These are phyloP conservation scores for Phrynocephalus forsythii DNA, from an alignment of 2,797 vertebrate genomes.

Conservation along the genomic window DNA sequence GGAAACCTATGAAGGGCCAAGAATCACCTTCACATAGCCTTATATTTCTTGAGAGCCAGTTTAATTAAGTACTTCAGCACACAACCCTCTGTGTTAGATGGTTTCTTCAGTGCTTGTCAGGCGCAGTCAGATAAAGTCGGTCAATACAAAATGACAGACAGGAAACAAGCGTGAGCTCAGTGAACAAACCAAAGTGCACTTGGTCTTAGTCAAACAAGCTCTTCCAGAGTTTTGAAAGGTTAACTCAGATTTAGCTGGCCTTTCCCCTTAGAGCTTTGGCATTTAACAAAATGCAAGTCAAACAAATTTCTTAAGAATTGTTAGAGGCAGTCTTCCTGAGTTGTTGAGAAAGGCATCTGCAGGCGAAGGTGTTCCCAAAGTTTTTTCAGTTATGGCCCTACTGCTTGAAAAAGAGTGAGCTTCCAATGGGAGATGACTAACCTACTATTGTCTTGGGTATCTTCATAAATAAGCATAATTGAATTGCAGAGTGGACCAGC, in stretches of 20 bases:
- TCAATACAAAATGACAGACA: constrained; percentile 28
- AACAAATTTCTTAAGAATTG: neutral
- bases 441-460: neutral
- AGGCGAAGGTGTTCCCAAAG: accelerated
- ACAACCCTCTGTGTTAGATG: neutral
- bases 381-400: accelerated
- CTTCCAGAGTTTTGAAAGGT: constrained; percentile 39
- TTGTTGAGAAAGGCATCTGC: accelerated
- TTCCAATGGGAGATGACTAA: neutral
- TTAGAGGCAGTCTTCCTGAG: neutral
- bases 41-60: constrained; percentile 37
- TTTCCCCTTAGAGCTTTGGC: constrained; percentile 37
- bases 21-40: constrained; percentile 22
- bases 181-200: constrained; percentile 34
- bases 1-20: neutral
- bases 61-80: constrained; percentile 64
- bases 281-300: constrained; percentile 18
- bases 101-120: constrained; percentile 60
- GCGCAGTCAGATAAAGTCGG: constrained; percentile 46
- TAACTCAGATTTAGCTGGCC: constrained; percentile 12
- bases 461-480: constrained; percentile 2
- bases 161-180: neutral
- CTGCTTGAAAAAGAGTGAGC: neutral
- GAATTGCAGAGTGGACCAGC: neutral
- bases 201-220: constrained; percentile 25